phyloP scores from a whole-genome alignment of 2,113 vertebrate species.

The Elephantulus edwardii region DNA sequence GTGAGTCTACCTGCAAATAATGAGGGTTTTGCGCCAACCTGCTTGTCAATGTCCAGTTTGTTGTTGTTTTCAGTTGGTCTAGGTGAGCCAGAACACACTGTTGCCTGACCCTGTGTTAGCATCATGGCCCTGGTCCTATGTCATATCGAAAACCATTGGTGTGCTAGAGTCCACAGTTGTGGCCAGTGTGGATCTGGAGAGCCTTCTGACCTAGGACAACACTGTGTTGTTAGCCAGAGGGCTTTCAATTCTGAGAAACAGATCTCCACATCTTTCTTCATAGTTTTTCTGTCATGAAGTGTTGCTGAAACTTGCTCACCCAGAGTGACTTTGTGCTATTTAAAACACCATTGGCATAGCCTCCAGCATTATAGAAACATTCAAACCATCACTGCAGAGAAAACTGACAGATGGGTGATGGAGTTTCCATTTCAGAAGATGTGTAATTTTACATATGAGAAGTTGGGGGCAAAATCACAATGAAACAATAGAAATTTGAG shows the following conservation, averaged over 20 bases:
- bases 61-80: not conserved
- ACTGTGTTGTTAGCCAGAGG: not conserved
- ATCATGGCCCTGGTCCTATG: not conserved
- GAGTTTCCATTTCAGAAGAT: not conserved
- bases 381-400: not conserved
- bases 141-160: not conserved
- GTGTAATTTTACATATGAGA: slow-evolving; percentile 17
- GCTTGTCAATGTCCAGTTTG: slow-evolving; percentile 3
- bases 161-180: not conserved
- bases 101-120: not conserved
- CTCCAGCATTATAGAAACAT: not conserved
- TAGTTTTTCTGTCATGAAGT: not conserved
- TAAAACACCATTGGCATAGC: not conserved
- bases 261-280: not conserved
- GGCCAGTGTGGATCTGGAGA: not conserved
- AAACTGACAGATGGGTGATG: not conserved
- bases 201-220: not conserved
- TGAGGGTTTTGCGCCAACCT: slow-evolving; percentile 33
- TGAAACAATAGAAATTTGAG: slow-evolving; percentile 12
- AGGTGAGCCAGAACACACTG: not conserved
- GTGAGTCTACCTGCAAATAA: not conserved
- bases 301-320: not conserved
- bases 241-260: not conserved
- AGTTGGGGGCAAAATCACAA: slow-evolving; percentile 34
- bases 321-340: not conserved